These are phyloP conservation scores for Encarsia formosa DNA, from an alignment of 2,888 invertebrate species.

Conservation along the genomic window DNA sequence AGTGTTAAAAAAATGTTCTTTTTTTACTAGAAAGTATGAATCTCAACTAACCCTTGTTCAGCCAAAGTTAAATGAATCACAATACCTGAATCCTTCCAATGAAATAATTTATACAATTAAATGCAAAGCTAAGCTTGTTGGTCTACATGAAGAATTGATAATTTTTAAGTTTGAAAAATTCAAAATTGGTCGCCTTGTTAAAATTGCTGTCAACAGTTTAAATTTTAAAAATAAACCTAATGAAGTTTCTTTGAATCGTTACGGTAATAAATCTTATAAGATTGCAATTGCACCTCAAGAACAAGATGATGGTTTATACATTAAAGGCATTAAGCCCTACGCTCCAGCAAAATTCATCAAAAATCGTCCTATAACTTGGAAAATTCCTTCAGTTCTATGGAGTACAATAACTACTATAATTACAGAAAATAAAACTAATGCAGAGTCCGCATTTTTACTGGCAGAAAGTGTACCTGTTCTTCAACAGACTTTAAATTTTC, in stretches of 20 bases:
- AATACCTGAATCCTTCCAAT: conserved; percentile 51
- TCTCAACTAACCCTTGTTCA: conserved; percentile 54
- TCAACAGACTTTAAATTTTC: conserved; percentile 52
- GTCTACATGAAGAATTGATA: conserved; percentile 60
- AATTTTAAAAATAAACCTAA: conserved; percentile 9
- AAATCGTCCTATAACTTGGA: conserved; percentile 48
- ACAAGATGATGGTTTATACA: conserved; percentile 30
- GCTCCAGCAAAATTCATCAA: conserved; percentile 61
- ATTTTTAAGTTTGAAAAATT: conserved; percentile 60
- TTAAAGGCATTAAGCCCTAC: conserved; percentile 56
- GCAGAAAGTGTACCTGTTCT: conserved; percentile 56
- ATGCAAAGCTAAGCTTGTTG: conserved; percentile 60
- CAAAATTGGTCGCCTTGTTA: conserved; percentile 59
- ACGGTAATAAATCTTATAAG: conserved; percentile 10
- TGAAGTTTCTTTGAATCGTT: neutral
- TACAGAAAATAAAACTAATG: conserved; percentile 45
- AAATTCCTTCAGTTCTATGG: conserved; percentile 51
- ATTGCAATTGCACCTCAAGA: conserved; percentile 13
- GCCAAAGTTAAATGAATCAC: conserved; percentile 46
- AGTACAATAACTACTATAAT: conserved; percentile 44
- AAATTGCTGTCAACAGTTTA: conserved; percentile 53
- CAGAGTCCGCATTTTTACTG: conserved; percentile 50
- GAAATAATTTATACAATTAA: conserved; percentile 52
- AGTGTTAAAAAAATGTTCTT: conserved; percentile 53
- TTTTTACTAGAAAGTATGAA: conserved; percentile 54